Evolutionary conservation across 2,797 vertebrate genomes (phyloP).

Genomic region (Acrossocheilus wenchowensis): DNA sequence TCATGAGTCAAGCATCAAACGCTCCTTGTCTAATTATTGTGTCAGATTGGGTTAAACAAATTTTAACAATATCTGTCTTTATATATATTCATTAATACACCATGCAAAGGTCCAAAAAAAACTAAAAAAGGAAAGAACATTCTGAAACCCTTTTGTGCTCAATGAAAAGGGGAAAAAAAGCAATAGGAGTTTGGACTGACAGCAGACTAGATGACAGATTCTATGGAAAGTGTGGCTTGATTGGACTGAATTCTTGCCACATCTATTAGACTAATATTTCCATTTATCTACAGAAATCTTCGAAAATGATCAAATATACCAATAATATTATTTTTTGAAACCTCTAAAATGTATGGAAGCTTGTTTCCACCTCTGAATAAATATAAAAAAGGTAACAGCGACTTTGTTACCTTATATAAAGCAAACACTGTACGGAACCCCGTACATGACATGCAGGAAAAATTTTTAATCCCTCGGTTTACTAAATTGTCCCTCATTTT

Average conservation of each 20-base stretch:
- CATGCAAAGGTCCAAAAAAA: no score
- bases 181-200: background rate
- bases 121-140: background rate
- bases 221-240: background rate
- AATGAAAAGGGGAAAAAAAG: no score
- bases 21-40: conserved; percentile 71
- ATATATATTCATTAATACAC: conserved; percentile 1
- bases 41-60: conserved; percentile 70
- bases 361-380: background rate
- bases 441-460: no score
- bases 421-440: no score
- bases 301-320: background rate
- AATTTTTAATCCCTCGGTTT: no score
- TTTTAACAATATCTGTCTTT: background rate
- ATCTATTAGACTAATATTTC: background rate
- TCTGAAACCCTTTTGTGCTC: background rate
- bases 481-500: no score
- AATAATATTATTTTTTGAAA: background rate
- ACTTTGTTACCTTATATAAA: background rate
- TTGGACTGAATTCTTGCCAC: background rate
- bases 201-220: background rate
- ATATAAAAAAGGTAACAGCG: background rate
- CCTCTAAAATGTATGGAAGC: background rate
- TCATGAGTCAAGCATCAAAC: conserved; percentile 70
- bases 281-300: background rate